Base-by-base conservation (phyloP, 1,140 invertebrate species). In the Chymomyza costata region DNA sequence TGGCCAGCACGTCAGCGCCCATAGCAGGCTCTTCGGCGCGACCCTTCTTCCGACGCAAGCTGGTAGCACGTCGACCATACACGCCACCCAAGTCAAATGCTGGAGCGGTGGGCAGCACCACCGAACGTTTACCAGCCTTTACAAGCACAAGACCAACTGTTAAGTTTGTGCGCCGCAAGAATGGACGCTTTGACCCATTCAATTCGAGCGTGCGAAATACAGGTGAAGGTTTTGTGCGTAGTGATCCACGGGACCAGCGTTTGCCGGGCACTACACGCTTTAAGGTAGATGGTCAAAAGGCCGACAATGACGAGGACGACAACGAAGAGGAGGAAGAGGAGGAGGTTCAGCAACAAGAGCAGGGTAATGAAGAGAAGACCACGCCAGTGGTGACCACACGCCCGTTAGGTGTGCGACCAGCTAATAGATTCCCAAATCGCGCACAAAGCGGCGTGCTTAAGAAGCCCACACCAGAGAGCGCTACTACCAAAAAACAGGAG, bases 321-420 rank as follows among this genome's bases (percentile, higher is more conserved):
- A 86, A 87, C 48, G 80, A 84, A 13, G 86, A 89, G 18, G 87
- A 88, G 61, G 86, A 88, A 44, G 67, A 87, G 47, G 60, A 87
- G 1, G 87, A 86, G 43, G 86, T 87, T 51, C 87, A 88, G 64
- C 82, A 85, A 13, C 86, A 88, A 14, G 49, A 49, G 30, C 46
- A 32, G 7, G 5, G 18, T 13, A 16, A 19, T 15, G 8, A 31
- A 31, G 53, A 56, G 6, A 48, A 55, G n/a, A 30, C 40, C 14
- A 21, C 51, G 19, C 32, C 41, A 13, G 39, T 21, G 3, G 5
- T 59, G 7, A 62, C 16, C 1, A 41, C 45, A 7, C 57, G 50
- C 0, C 56, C 54, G 6, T n/a, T 60, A 31, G 28, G 43, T 11
- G 45, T 30, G 16, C 67, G 55, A 28, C 21, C 45, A 3, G 32